Evolutionary conservation across 1,140 invertebrate genomes (phyloP), one percentile per base, ranked within the genome.

Genomic region (Heterodera carotae): DNA sequence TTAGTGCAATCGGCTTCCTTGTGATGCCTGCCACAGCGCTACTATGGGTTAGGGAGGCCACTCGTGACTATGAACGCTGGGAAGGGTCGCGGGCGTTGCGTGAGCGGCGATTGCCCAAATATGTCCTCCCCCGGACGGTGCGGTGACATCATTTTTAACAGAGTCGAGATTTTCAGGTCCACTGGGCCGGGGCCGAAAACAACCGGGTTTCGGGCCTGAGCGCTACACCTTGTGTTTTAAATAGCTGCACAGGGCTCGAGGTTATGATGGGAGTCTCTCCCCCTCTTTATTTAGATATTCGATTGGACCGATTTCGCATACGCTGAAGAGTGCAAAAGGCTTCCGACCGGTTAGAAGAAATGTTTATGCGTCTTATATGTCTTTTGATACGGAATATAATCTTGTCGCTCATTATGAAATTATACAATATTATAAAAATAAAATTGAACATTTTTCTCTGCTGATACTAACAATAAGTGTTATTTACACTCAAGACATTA

Each of bases 101-200:
- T 29, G 71, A 74, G 27, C 59, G 71, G 25, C 33, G 39, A n/a
- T 25, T 74, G 22, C 71, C 71, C 3, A 64, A 74, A 27, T 53
- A 64, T 62, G 33, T 74, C 4, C 10, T 74, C 15, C 71, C 71
- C 31, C 59, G 62, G 12, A 64, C 71, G 29, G 71, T 62, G 68
- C 39, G 29, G 25, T n/a, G n/a, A n/a, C n/a, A n/a, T n/a, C n/a
- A n/a, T n/a, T n/a, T n/a, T n/a, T n/a, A n/a, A n/a, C n/a, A n/a
- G n/a, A n/a, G n/a, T n/a, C n/a, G n/a, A n/a, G n/a, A n/a, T n/a
- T n/a, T n/a, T n/a, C n/a, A n/a, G n/a, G n/a, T n/a, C n/a, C n/a
- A n/a, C n/a, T n/a, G n/a, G n/a, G n/a, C n/a, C n/a, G n/a, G n/a
- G n/a, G n/a, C n/a, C n/a, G n/a, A n/a, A n/a, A n/a, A n/a, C n/a